Conservation (phyloP, 2,113 vertebrate genomes). For the Puntigrus tetrazona region DNA sequence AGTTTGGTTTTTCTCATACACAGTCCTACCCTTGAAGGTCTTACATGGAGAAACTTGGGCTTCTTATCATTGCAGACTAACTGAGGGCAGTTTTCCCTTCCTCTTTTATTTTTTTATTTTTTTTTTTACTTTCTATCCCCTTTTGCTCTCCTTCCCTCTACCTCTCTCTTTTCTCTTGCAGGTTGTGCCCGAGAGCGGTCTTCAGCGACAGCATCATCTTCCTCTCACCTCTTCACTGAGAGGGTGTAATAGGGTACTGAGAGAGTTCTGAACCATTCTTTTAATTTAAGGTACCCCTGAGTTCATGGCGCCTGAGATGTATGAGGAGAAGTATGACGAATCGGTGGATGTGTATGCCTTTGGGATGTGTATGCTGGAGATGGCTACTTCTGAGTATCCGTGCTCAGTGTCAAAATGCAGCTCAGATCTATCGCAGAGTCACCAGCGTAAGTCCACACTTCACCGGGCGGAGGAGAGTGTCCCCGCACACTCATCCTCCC, state of each 20-base stretch:
- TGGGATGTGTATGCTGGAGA: slow-evolving; percentile 99
- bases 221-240: slow-evolving; percentile 75
- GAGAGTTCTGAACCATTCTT: slow-evolving; percentile 96
- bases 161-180: slow-evolving; percentile 76
- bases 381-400: slow-evolving; percentile 99
- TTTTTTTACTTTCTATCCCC: slow-evolving; percentile 72
- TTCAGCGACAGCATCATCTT: slow-evolving; percentile 73
- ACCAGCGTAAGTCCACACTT: slow-evolving; percentile 90
- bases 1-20: slow-evolving; percentile 42
- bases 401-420: slow-evolving; percentile 99
- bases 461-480: slow-evolving; percentile 53
- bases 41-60: slow-evolving; percentile 86
- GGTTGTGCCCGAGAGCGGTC: slow-evolving; percentile 67
- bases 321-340: slow-evolving; percentile 99
- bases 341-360: slow-evolving; percentile 99
- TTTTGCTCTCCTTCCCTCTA: slow-evolving; percentile 64
- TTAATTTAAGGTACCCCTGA: slow-evolving; percentile 99
- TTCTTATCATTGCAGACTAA: slow-evolving; percentile 80
- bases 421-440: slow-evolving; percentile 99
- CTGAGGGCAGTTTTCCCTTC: slow-evolving; percentile 82
- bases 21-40: slow-evolving; percentile 76
- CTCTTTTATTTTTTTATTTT: slow-evolving; percentile 74
- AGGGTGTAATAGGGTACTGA: slow-evolving; percentile 82
- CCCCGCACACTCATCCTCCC: slow-evolving; percentile 58
- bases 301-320: slow-evolving; percentile 99